Evolutionary conservation across 2,888 invertebrate genomes (phyloP).

Genomic region (Melipona bicolor): DNA sequence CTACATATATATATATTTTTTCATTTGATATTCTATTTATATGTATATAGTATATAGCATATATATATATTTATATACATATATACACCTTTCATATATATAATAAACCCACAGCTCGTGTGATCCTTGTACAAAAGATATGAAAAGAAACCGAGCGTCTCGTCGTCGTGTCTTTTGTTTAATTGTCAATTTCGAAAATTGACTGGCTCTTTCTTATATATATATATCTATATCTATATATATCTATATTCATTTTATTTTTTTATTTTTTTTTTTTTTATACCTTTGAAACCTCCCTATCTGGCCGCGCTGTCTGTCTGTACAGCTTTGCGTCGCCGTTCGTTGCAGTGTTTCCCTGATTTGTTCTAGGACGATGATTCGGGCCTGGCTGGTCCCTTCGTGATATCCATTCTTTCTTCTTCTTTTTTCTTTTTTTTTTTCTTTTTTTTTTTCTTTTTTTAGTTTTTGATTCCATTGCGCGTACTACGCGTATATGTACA

Average conservation of each 20-base stretch:
- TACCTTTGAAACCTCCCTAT: constrained; percentile 21
- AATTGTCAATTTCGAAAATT: constrained; percentile 60
- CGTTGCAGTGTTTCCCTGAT: constrained; percentile 19
- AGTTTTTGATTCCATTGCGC: too few relatives aligned
- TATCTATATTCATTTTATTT: not conserved
- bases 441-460: too few relatives aligned
- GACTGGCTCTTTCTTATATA: constrained; percentile 37
- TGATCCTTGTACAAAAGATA: constrained; percentile 56
- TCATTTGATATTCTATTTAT: constrained; percentile 39
- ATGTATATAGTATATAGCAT: constrained; percentile 42
- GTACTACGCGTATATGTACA: too few relatives aligned
- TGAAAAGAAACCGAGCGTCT: constrained; percentile 49
- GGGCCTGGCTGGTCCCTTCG: constrained; percentile 26
- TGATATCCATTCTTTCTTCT: not conserved
- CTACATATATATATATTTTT: constrained; percentile 11
- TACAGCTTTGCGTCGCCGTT: constrained; percentile 48
- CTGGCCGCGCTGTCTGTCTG: constrained; percentile 43
- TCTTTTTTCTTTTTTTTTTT: too few relatives aligned
- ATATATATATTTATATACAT: constrained; percentile 45
- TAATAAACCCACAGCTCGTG: constrained; percentile 62
- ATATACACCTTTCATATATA: constrained; percentile 46
- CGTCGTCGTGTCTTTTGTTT: constrained; percentile 39
- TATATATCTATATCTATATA: not conserved
- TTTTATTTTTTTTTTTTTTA: not conserved
- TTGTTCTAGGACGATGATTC: not conserved